Base-by-base conservation (phyloP, 1,140 invertebrate genomes). In the Cyrtorhinus lividipennis region DNA sequence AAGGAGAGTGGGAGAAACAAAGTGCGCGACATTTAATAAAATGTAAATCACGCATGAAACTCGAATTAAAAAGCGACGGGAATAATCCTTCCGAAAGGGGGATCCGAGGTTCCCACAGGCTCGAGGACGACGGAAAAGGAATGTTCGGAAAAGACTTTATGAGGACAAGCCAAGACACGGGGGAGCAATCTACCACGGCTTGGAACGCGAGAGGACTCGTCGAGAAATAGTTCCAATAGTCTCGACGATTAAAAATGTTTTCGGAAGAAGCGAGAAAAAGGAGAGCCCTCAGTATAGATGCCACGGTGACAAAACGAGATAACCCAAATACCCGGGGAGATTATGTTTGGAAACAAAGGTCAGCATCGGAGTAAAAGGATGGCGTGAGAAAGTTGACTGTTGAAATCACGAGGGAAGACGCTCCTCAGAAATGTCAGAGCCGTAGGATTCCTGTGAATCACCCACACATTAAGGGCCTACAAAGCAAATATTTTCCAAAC, bases 141-240 rank as follows among this genome's bases (percentile, higher is more conserved):
- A 15, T 12, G 10, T 53, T 53, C 48, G 48, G 48, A 53, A 53
- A 53, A 53, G 48, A 53, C 48, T 53, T 53, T 53, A 53, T 53
- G 48, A 53, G 48, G 48, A 53, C 30, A 38, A 15, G 30, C n/a
- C 5, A 38, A 20, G 48, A 53, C 48, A n/a, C n/a, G n/a, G 30
- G 30, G 15, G 30, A 15, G 30, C 30, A 38, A 38, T 38, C 48
- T 12, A 8, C 48, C 48, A 20, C 12, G 48, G 48, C 12, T 5
- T 53, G 20, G 48, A 15, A 53, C 10, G 18, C 20, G 5, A 20
- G 48, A 53, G 48, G 48, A 38, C 30, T 8, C 5, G 15, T 15
- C 30, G 48, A 53, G 20, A 53, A 53, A 53, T 53, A 22, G 48
- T 53, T 53, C 48, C 48, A 53, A 53, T 53, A 53, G 48, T 53